Conservation (phyloP, 1,140 invertebrate species). For the Aphaenogaster floridana region DNA sequence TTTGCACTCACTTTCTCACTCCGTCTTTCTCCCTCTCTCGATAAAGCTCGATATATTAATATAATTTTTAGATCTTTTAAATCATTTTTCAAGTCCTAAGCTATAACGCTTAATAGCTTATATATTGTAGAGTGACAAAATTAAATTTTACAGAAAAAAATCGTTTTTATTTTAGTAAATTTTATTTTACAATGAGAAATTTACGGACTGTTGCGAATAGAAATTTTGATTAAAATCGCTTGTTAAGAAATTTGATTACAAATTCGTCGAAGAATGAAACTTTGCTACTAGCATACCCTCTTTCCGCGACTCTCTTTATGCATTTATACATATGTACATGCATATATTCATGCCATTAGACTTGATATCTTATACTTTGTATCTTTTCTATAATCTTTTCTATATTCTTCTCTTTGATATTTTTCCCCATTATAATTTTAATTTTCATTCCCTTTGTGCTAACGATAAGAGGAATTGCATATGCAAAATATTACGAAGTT, state of each 20-base stretch:
- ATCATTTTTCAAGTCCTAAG: background rate
- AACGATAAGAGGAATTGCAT: constrained; percentile 17
- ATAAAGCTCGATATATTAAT: background rate
- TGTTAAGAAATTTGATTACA: constrained; percentile 28
- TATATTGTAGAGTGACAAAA: background rate
- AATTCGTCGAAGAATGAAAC: constrained; percentile 42
- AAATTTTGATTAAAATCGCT: constrained; percentile 17
- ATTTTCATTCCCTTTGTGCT: constrained; percentile 1
- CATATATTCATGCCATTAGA: constrained; percentile 32
- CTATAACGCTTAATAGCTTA: background rate
- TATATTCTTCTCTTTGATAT: background rate
- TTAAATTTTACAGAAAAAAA: background rate
- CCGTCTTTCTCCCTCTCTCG: background rate
- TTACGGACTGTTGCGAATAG: background rate
- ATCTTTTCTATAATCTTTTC: constrained; percentile 20
- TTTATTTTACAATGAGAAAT: constrained; percentile 9
- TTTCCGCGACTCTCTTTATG: constrained; percentile 6
- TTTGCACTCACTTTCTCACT: background rate
- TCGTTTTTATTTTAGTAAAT: background rate
- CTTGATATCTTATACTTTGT: background rate
- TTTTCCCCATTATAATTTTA: background rate
- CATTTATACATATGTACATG: constrained; percentile 13
- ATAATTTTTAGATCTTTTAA: constrained; percentile 24
- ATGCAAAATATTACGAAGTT: constrained; percentile 17
- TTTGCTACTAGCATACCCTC: constrained; percentile 32